Percentiles rank a stretch among this genome's conserved stretches.
Conservation (phyloP, 2,113 vertebrate genomes). For the Geococcyx californianus region DNA sequence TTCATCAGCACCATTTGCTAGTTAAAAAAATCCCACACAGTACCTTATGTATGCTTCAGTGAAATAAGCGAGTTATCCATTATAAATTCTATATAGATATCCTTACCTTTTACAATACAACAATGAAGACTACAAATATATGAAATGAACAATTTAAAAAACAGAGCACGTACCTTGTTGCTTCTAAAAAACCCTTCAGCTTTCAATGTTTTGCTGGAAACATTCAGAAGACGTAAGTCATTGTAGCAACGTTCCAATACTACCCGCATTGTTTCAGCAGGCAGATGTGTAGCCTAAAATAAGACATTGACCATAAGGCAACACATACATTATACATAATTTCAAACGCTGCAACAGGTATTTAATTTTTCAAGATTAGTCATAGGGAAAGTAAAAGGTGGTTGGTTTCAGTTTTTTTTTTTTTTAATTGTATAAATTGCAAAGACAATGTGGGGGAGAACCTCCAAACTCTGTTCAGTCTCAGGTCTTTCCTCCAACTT, state of each 20-base stretch:
- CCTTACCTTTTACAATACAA: not conserved
- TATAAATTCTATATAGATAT: not conserved
- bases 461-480: not conserved
- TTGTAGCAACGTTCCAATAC: constrained; percentile 98
- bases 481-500: not conserved
- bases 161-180: constrained; percentile 85
- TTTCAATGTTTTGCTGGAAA: constrained; percentile 95
- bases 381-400: not conserved
- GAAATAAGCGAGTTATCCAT: fast-evolving
- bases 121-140: not conserved
- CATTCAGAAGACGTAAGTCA: constrained; percentile 89
- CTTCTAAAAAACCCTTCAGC: constrained; percentile 98
- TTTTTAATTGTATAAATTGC: not conserved
- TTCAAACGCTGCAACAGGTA: not conserved
- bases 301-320: not conserved
- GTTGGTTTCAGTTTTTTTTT: too few species aligned
- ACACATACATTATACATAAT: fast-evolving
- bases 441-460: fast-evolving
- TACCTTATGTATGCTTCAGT: not conserved
- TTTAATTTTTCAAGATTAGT: not conserved
- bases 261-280: constrained; percentile 90
- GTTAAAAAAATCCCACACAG: not conserved
- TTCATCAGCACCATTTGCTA: not conserved
- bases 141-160: not conserved
- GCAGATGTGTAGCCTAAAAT: constrained; percentile 82